A percentile compares a stretch with the other conserved stretches of the same genome.
phyloP scores from a whole-genome alignment of 2,113 vertebrate species.

The Todiramphus saurophagus region DNA sequence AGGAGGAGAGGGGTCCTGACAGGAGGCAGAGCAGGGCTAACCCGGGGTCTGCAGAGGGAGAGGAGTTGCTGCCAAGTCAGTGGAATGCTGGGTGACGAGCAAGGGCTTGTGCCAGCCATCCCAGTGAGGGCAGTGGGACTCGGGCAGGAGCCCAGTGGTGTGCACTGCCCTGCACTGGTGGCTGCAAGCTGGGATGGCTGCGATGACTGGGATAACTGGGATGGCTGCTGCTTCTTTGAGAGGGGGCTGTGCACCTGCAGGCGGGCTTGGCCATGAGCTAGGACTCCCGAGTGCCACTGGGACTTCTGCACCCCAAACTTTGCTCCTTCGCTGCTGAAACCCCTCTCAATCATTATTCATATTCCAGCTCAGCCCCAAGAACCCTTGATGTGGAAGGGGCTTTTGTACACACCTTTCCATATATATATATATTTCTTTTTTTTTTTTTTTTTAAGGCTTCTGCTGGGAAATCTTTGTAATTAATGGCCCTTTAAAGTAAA shows the following conservation, averaged over 20 bases:
- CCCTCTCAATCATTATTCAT: neutral
- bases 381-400: neutral
- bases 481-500: conserved; percentile 51
- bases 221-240: no score
- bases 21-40: neutral
- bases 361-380: neutral
- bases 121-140: neutral
- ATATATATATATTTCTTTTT: neutral
- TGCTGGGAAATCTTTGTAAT: conserved; percentile 52
- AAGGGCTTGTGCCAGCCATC: neutral
- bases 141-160: fast-evolving
- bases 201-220: neutral
- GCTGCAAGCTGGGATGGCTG: neutral
- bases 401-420: neutral
- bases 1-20: neutral
- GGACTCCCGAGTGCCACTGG: neutral
- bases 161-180: neutral
- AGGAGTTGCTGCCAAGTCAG: neutral
- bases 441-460: neutral
- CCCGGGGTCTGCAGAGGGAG: fast-evolving
- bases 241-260: neutral
- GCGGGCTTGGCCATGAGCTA: neutral
- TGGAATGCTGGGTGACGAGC: neutral
- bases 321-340: neutral
- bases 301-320: neutral